Percentiles rank a stretch among this genome's conserved stretches.
Conservation (phyloP, 2,888 invertebrate species). For the Thymelicus acteon region DNA sequence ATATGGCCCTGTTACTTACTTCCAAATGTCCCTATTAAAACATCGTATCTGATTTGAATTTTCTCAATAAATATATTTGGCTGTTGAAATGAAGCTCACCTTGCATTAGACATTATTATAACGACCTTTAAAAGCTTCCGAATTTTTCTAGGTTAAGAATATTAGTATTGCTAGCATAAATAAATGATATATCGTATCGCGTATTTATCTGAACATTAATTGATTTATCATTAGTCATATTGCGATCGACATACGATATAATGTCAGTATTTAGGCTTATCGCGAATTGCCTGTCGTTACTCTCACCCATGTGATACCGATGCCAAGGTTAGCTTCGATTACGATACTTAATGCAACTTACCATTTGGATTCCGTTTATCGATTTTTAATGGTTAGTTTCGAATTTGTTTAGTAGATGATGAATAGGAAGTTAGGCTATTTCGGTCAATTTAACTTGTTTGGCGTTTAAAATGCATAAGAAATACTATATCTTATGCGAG, state of each 20-base stretch:
- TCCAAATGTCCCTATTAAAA: not conserved
- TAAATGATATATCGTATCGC: not conserved
- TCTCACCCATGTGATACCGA: not conserved
- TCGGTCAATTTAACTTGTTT: too few species aligned
- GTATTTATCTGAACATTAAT: constrained; percentile 7
- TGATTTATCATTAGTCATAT: constrained; percentile 7
- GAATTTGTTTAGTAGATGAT: not conserved
- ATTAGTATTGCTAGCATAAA: constrained; percentile 14
- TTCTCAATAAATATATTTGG: constrained; percentile 3
- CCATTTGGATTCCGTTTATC: not conserved
- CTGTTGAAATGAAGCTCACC: constrained; percentile 19
- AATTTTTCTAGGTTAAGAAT: constrained; percentile 3
- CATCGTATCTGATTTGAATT: not conserved
- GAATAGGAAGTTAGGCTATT: not conserved
- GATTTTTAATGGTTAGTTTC: too few species aligned
- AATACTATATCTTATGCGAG: too few species aligned
- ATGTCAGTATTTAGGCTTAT: not conserved
- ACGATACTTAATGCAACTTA: not conserved
- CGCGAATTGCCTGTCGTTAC: not conserved
- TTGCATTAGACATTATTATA: constrained; percentile 19
- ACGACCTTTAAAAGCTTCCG: constrained; percentile 9
- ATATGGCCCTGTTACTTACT: not conserved
- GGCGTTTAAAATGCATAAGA: too few species aligned
- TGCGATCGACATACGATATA: not conserved
- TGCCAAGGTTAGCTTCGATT: not conserved